phyloP scores from a whole-genome alignment of 2,888 invertebrate species.

The Agrenia bidenticulata region DNA sequence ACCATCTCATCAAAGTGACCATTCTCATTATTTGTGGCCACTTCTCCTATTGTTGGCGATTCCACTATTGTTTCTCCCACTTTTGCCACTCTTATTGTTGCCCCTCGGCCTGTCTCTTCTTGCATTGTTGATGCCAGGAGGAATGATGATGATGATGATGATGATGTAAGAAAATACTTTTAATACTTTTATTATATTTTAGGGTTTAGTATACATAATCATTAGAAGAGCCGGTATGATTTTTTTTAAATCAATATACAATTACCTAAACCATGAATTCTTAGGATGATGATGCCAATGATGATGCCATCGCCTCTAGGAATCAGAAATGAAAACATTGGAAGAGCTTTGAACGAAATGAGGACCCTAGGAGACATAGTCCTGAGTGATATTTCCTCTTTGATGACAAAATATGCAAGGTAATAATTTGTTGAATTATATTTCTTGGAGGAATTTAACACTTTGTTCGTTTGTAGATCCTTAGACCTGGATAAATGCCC shows the following conservation, averaged over 20 bases:
- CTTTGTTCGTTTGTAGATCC: conserved; percentile 31
- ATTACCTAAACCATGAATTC: too few relatives aligned
- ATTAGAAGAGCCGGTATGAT: too few relatives aligned
- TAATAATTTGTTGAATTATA: conserved; percentile 2
- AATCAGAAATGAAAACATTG: conserved; percentile 18
- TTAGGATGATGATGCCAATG: conserved; percentile 36
- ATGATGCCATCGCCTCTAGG: conserved; percentile 24
- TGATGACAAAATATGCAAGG: conserved; percentile 44
- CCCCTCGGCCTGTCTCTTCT: conserved; percentile 48
- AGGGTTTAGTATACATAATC: too few relatives aligned
- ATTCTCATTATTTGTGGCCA: conserved; percentile 38
- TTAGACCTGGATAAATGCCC: conserved; percentile 51
- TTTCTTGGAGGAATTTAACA: neutral
- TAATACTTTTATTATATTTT: neutral
- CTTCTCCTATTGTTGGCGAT: conserved; percentile 43
- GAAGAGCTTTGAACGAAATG: conserved; percentile 35
- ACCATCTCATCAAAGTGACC: conserved; percentile 31
- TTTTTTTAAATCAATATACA: too few relatives aligned
- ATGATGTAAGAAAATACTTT: neutral
- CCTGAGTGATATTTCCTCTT: conserved; percentile 31
- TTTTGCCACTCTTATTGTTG: conserved; percentile 44
- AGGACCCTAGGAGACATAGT: conserved; percentile 42
- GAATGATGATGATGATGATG: conserved; percentile 38
- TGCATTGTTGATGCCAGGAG: conserved; percentile 46
- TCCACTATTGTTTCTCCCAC: conserved; percentile 45